Conservation (phyloP, 2,113 vertebrate genomes). For the Pelodiscus sinensis region DNA sequence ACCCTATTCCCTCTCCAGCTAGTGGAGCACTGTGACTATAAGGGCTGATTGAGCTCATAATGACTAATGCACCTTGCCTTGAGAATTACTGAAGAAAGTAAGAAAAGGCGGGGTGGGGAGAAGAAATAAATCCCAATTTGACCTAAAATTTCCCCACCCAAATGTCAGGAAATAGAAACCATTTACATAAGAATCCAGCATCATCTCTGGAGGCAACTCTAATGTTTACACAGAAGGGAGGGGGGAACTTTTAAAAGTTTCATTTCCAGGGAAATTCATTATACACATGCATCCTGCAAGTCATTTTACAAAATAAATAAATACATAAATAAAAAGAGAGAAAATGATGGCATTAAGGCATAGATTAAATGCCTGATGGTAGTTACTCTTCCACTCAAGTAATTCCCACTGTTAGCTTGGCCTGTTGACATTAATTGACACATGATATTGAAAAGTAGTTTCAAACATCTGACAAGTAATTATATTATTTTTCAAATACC, state of each 20-base stretch:
- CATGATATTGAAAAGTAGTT: conserved; percentile 25
- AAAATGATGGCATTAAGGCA: conserved; percentile 38
- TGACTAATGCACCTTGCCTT: not conserved
- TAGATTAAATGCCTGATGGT: conserved; percentile 39
- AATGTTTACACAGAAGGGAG: not conserved
- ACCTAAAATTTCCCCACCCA: not conserved
- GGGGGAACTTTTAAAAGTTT: not conserved
- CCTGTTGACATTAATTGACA: conserved; percentile 14
- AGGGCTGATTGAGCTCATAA: accelerated
- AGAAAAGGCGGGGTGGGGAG: not conserved
- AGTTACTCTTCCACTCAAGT: not conserved
- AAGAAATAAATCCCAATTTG: not conserved
- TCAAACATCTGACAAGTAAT: conserved; percentile 42
- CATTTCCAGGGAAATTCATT: conserved; percentile 33
- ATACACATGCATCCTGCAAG: conserved; percentile 36
- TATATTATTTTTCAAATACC: conserved; percentile 39
- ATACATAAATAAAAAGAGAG: not conserved
- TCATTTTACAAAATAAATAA: not conserved
- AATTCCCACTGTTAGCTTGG: conserved; percentile 28
- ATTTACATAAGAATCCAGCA: conserved; percentile 24
- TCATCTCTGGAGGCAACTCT: not conserved
- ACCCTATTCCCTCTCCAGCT: not conserved
- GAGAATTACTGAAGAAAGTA: not conserved
- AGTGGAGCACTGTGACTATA: not conserved
- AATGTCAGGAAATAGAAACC: not conserved